phyloP scores from a whole-genome alignment of 2,888 invertebrate species.

The Synergus laeviventris region DNA sequence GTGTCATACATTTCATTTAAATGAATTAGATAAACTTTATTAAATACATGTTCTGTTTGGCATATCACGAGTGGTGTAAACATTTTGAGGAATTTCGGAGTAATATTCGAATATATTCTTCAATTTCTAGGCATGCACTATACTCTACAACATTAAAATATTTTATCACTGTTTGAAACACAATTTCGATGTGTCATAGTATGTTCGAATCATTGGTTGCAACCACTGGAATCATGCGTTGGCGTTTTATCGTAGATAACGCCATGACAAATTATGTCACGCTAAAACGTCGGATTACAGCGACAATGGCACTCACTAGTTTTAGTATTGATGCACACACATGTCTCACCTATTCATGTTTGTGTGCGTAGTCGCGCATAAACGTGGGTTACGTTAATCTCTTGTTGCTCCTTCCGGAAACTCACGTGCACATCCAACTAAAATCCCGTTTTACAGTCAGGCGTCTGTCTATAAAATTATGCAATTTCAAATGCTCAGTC shows the following conservation, averaged over 20 bases:
- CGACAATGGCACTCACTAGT: conserved; percentile 47
- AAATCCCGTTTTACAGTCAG: background rate
- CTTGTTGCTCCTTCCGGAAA: background rate
- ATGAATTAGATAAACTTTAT: background rate
- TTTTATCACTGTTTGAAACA: background rate
- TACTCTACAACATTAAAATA: background rate
- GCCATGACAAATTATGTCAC: conserved; percentile 55
- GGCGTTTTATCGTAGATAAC: conserved; percentile 42
- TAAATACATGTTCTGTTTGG: no score
- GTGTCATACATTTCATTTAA: background rate
- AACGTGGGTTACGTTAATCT: conserved; percentile 46
- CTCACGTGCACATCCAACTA: background rate
- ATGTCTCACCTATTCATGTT: conserved; percentile 42
- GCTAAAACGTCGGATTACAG: conserved; percentile 53
- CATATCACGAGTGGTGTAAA: no score
- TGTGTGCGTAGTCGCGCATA: conserved; percentile 46
- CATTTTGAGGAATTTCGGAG: no score
- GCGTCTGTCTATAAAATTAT: background rate
- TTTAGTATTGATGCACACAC: conserved; percentile 26
- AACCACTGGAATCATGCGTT: background rate
- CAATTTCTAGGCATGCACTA: background rate
- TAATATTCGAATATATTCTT: background rate
- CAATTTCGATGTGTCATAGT: background rate
- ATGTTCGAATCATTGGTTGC: background rate
- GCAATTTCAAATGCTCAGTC: background rate